These are phyloP conservation scores for Sebastes taczanowskii DNA, from an alignment of 2,797 vertebrate genomes.

Conservation along the genomic window DNA sequence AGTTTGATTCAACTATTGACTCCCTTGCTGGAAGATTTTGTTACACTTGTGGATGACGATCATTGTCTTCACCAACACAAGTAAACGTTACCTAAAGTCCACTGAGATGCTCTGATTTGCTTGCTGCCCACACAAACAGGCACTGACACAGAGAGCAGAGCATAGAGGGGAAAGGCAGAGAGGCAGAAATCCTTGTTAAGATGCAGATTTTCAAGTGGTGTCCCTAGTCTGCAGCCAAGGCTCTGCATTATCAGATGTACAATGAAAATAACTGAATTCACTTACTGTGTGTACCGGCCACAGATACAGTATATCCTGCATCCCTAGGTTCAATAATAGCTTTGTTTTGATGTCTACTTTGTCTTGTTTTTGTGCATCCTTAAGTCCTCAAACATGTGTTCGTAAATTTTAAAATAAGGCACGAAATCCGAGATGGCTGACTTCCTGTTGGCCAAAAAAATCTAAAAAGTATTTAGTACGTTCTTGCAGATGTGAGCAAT, in stretches of 20 bases:
- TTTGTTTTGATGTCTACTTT: neutral
- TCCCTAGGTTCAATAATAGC: neutral
- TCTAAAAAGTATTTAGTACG: too few relatives aligned
- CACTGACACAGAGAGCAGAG: neutral
- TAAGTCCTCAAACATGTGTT: too few relatives aligned
- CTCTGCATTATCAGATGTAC: neutral
- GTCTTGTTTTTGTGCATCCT: neutral
- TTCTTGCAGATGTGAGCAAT: too few relatives aligned
- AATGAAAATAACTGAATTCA: neutral
- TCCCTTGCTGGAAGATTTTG: neutral
- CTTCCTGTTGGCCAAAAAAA: too few relatives aligned
- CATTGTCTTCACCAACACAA: neutral
- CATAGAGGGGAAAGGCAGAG: neutral
- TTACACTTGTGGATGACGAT: neutral
- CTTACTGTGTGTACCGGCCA: neutral
- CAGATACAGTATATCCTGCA: neutral
- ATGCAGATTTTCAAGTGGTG: too few relatives aligned
- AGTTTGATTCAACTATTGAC: neutral
- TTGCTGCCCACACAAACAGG: too few relatives aligned
- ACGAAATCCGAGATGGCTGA: too few relatives aligned
- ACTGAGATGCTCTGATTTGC: neutral
- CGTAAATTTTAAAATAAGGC: too few relatives aligned
- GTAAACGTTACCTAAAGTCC: neutral
- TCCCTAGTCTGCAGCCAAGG: neutral
- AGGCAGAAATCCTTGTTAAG: too few relatives aligned